Evolutionary conservation across 2,113 vertebrate species (phyloP), one percentile per base, ranked within the genome.

Genomic region (Morone saxatilis): DNA sequence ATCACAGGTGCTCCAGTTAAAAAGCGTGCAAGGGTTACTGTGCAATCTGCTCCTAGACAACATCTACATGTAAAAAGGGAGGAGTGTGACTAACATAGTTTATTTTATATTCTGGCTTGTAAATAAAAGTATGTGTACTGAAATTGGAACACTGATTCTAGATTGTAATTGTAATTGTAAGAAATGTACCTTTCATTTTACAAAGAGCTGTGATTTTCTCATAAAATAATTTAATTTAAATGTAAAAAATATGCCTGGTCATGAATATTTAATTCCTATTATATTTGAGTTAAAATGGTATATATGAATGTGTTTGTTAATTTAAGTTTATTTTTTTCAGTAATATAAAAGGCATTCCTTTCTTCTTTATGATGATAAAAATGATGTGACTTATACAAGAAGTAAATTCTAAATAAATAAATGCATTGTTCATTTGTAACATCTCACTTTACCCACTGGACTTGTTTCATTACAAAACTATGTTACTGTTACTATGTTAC

Each of bases 1-100:
- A 91, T 93, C 94, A 96, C 96, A 96, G 94, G 96, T 98, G 96
- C 94, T 94, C 93, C 85, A 65, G 92, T 94, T 95, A 92, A 95
- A 94, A 95, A 88, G 75, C 67, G 75, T 89, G 87, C 76, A 71
- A 70, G 77, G 74, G 85, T 91, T 87, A 89, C 74, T 59, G 5
- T 80, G 67, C 31, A 53, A 63, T 75, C 36, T 80, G 54, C 43
- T 17, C 66, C 67, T 76, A 25, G 50, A 80, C 84, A 83, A 62
- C 74, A 71, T 72, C 36, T 66, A 54, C 73, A 31, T 70, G 56
- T 6, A 67, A 48, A 67, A 63, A 13, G 43, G 41, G 14, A 75
- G 41, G 19, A 53, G 71, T 54, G 71, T 61, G 43, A 76, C 70
- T 25, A 68, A 68, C 53, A 48, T 31, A 48, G 4, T 66, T 40